Conservation (phyloP, 2,888 invertebrate genomes). For the Caenorhabditis sp. region DNA sequence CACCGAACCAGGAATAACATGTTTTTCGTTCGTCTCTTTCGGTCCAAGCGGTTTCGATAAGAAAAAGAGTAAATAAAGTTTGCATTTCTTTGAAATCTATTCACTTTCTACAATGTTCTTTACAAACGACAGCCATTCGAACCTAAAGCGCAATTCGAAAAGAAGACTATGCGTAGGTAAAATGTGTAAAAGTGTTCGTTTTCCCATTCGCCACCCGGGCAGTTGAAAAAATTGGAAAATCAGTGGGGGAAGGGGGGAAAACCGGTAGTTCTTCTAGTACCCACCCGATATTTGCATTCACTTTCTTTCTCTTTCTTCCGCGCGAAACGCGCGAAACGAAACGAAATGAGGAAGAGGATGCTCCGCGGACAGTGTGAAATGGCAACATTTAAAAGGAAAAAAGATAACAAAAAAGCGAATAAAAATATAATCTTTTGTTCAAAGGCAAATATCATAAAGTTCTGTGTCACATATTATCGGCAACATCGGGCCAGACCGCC, state of each 20-base stretch:
- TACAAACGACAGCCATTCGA: too few relatives aligned
- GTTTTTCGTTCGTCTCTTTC: background rate
- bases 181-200: too few relatives aligned
- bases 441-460: background rate
- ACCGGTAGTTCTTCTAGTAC: slow-evolving; percentile 14
- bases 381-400: background rate
- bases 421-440: background rate
- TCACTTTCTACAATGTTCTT: too few relatives aligned
- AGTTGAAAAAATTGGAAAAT: background rate
- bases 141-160: too few relatives aligned
- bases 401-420: background rate
- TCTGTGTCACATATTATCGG: background rate
- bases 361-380: background rate
- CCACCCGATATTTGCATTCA: background rate
- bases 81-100: too few relatives aligned
- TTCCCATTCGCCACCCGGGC: background rate
- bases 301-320: background rate
- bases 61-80: too few relatives aligned
- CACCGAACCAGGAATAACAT: too few relatives aligned
- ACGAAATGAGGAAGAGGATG: background rate
- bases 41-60: too few relatives aligned
- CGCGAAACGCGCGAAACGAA: background rate
- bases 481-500: slow-evolving; percentile 32
- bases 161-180: too few relatives aligned
- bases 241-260: slow-evolving; percentile 4